These are phyloP conservation scores for Takifugu bimaculatus DNA, from an alignment of 2,113 vertebrate species.

Conservation along the genomic window DNA sequence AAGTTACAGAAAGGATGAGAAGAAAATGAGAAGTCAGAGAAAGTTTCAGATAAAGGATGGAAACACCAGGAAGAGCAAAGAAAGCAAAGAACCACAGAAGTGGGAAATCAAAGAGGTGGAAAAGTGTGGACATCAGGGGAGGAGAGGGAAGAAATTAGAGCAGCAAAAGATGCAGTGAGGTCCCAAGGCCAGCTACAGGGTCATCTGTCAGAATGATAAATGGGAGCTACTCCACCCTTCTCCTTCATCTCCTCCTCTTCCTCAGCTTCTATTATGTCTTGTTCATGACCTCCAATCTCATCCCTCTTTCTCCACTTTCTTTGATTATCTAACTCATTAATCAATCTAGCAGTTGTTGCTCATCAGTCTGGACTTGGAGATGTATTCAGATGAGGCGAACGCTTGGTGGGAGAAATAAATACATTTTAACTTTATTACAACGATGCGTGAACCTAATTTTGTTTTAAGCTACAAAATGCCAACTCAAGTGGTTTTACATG, in stretches of 20 bases:
- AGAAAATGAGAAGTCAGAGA: background rate
- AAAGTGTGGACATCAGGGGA: conserved; percentile 30
- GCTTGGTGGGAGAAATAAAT: background rate
- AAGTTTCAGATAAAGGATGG: conserved; percentile 1
- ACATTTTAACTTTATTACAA: no score
- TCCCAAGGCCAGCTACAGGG: conserved; percentile 68
- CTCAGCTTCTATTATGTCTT: conserved; percentile 31
- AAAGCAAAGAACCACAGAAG: background rate
- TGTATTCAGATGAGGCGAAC: background rate
- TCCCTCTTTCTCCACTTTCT: conserved; percentile 9
- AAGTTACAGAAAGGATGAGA: background rate
- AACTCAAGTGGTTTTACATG: conserved; percentile 8
- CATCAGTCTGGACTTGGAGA: background rate
- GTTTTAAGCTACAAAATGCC: no score
- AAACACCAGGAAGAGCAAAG: background rate
- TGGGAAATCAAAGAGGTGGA: conserved; percentile 35
- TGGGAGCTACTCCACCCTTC: conserved; percentile 52
- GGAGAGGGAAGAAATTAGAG: conserved; percentile 25
- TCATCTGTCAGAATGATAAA: conserved; percentile 70
- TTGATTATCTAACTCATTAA: conserved; percentile 30
- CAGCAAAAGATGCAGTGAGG: conserved; percentile 47
- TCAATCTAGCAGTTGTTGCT: conserved; percentile 11
- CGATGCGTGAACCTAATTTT: no score
- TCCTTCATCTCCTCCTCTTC: conserved; percentile 40
- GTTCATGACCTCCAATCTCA: conserved; percentile 29